Evolutionary conservation across 1,140 invertebrate species (phyloP).

Genomic region (Aricia agestis): DNA sequence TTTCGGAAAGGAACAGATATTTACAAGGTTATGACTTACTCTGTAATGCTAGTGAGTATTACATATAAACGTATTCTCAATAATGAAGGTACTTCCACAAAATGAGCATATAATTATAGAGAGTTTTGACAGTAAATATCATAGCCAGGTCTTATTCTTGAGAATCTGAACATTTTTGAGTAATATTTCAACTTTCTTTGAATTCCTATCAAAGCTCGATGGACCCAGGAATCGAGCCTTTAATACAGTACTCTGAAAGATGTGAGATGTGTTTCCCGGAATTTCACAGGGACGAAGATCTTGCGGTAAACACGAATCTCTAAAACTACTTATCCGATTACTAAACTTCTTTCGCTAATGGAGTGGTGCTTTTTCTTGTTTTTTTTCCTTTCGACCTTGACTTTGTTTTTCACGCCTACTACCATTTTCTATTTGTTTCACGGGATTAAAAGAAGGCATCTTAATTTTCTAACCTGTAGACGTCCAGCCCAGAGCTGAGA

Average conservation of each 20-base stretch:
- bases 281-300: neutral
- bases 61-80: no score
- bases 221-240: neutral
- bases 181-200: neutral
- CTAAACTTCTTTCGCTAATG: neutral
- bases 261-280: neutral
- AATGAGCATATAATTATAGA: no score
- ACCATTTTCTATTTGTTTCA: neutral
- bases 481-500: no score
- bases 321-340: neutral
- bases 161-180: no score
- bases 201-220: neutral
- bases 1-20: no score
- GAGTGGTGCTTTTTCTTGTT: neutral
- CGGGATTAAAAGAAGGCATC: no score
- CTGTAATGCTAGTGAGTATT: no score
- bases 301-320: neutral
- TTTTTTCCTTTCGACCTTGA: neutral
- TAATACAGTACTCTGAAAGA: neutral
- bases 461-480: no score
- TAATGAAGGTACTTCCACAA: no score
- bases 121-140: no score
- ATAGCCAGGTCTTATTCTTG: no score
- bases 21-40: no score
- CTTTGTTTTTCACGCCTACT: neutral